Percentiles rank a stretch among this genome's conserved stretches.
These are phyloP conservation scores for Heliconius hewitsoni DNA, from an alignment of 1,140 invertebrate genomes.

Conservation along the genomic window DNA sequence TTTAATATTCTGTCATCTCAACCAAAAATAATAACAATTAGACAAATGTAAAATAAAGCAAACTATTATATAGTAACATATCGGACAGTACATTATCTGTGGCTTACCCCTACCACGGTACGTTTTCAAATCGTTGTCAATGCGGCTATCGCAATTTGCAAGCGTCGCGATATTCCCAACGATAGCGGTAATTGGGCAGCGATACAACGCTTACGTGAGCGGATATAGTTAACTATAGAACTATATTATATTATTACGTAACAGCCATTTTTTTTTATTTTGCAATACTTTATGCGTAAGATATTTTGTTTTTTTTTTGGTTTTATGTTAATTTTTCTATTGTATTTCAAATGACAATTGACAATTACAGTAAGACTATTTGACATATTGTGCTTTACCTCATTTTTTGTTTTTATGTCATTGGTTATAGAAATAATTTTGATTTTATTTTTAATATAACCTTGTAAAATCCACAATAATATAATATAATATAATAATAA, in stretches of 20 bases:
- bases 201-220: constrained; percentile 29
- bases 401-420: neutral
- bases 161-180: constrained; percentile 64
- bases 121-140: constrained; percentile 24
- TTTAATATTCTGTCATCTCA: too few relatives aligned
- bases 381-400: neutral
- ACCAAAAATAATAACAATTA: too few relatives aligned
- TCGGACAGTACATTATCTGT: neutral
- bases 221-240: constrained; percentile 19
- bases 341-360: constrained; percentile 13
- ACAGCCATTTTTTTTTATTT: neutral
- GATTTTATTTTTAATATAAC: too few relatives aligned
- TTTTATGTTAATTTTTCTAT: neutral
- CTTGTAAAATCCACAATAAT: too few relatives aligned
- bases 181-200: constrained; percentile 69
- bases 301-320: neutral
- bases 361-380: neutral
- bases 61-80: neutral
- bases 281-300: neutral
- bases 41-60: neutral
- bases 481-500: too few relatives aligned
- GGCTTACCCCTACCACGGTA: constrained; percentile 19
- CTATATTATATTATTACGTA: constrained; percentile 13
- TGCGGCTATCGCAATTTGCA: constrained; percentile 55
- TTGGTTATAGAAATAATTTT: neutral